These are phyloP conservation scores for Catocala sponsa DNA, from an alignment of 2,888 invertebrate genomes.

Conservation along the genomic window DNA sequence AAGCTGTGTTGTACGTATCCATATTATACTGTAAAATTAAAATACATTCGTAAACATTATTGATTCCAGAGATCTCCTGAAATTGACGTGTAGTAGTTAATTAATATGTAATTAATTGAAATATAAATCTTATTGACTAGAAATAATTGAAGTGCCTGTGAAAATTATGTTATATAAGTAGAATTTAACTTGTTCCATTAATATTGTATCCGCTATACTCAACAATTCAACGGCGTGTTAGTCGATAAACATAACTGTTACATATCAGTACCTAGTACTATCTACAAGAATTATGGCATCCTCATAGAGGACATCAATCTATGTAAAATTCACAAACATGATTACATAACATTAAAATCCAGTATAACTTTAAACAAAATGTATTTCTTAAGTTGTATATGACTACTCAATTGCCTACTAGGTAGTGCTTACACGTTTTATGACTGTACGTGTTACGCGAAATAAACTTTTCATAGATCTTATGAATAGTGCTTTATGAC, in stretches of 20 bases:
- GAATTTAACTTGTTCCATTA: neutral
- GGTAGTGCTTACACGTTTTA: too few species aligned
- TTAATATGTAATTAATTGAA: neutral
- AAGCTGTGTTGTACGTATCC: too few species aligned
- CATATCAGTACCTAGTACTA: slow-evolving; percentile 13
- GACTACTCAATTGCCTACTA: too few species aligned
- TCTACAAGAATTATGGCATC: slow-evolving; percentile 11
- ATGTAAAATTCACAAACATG: too few species aligned
- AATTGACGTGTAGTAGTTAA: too few species aligned
- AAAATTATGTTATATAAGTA: slow-evolving; percentile 3
- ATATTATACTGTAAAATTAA: too few species aligned
- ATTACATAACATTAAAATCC: too few species aligned
- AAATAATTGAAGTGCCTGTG: slow-evolving; percentile 6
- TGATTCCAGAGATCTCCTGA: too few species aligned
- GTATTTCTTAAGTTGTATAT: too few species aligned
- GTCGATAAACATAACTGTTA: neutral
- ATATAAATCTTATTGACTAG: neutral
- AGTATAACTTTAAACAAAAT: too few species aligned
- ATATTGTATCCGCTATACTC: neutral
- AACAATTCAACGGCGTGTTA: neutral
- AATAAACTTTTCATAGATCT: neutral
- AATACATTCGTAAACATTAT: too few species aligned
- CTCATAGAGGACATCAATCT: neutral
- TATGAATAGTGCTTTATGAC: slow-evolving; percentile 1
- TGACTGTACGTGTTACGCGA: too few species aligned